A percentile compares a stretch with the other conserved stretches of the same genome.
Evolutionary conservation across 2,113 vertebrate genomes (phyloP).

Genomic region (Spea bombifrons): DNA sequence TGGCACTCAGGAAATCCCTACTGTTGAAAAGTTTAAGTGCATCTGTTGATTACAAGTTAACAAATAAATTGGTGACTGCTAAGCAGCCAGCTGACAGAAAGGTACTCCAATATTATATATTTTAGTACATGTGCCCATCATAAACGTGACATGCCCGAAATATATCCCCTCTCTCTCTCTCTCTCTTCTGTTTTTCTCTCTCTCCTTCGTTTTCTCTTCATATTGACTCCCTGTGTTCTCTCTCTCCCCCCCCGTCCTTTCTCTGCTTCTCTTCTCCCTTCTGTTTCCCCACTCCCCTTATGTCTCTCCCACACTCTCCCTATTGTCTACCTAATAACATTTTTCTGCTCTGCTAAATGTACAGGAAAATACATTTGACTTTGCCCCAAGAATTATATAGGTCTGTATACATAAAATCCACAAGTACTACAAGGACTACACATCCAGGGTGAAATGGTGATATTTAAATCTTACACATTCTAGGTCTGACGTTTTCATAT

Average conservation of each 20-base stretch:
- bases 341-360: too few species aligned
- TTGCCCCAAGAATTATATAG: too few species aligned
- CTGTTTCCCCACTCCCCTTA: neutral
- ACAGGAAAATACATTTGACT: too few species aligned
- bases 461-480: too few species aligned
- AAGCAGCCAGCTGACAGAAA: conserved; percentile 9
- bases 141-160: too few species aligned
- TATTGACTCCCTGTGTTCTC: neutral
- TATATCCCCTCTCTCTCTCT: neutral
- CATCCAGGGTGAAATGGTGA: too few species aligned
- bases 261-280: neutral
- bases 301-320: neutral
- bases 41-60: conserved; percentile 20
- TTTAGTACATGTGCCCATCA: neutral
- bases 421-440: too few species aligned
- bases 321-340: too few species aligned
- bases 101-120: too few species aligned
- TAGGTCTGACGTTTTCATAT: too few species aligned
- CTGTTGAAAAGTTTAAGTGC: conserved; percentile 3
- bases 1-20: conserved; percentile 15
- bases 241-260: neutral
- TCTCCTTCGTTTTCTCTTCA: neutral
- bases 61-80: neutral
- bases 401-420: too few species aligned
- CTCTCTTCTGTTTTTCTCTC: too few species aligned